Conservation (phyloP, 2,797 vertebrate genomes). For the Chiloscyllium punctatum region DNA sequence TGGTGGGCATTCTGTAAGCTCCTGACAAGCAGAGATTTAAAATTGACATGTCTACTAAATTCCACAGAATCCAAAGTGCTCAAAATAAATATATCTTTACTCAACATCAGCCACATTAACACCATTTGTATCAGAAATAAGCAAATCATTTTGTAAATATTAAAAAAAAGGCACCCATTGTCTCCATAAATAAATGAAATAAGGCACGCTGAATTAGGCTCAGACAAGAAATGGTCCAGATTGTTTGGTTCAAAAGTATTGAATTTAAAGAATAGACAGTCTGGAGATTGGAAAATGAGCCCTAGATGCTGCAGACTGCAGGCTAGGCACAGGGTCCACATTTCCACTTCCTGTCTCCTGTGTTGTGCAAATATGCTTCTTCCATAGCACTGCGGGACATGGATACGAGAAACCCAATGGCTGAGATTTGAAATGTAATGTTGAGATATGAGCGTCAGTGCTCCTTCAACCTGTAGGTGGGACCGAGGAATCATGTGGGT, state of each 20-base stretch:
- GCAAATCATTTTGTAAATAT: neutral
- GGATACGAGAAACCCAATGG: neutral
- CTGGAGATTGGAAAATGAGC: neutral
- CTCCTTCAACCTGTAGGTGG: neutral
- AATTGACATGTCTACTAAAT: neutral
- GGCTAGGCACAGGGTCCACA: neutral
- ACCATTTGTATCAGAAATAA: neutral
- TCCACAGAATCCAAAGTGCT: neutral
- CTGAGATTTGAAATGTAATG: neutral
- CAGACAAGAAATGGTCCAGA: neutral
- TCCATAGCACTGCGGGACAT: neutral
- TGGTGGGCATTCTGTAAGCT: neutral
- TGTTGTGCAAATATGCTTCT: slow-evolving; percentile 26
- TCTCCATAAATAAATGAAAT: neutral
- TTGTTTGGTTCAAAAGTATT: neutral
- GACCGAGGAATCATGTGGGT: neutral
- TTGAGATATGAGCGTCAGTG: neutral
- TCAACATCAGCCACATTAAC: neutral
- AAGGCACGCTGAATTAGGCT: neutral
- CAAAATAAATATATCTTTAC: neutral
- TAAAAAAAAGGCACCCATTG: neutral
- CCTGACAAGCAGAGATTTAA: neutral
- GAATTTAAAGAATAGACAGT: neutral
- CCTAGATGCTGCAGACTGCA: neutral
- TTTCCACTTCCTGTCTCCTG: neutral